Percentiles rank a stretch among this genome's conserved stretches.
These are phyloP conservation scores for Melieria picta DNA, from an alignment of 2,888 invertebrate species.

Conservation along the genomic window DNA sequence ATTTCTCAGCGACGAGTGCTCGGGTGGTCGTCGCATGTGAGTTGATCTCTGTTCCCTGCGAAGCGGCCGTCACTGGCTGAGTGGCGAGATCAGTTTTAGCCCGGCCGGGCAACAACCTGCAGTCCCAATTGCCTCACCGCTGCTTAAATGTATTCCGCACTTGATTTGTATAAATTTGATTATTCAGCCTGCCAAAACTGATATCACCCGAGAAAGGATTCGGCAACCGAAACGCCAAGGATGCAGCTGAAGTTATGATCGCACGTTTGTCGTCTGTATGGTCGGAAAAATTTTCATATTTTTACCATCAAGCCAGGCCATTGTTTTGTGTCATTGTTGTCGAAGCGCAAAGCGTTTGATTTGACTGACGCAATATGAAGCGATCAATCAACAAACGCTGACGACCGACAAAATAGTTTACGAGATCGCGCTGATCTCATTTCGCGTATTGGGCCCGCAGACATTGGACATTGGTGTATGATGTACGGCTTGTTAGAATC, in stretches of 20 bases:
- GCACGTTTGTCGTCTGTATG: slow-evolving; percentile 30
- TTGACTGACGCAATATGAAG: slow-evolving; percentile 51
- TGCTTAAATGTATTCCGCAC: slow-evolving; percentile 10
- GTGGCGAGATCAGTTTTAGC: slow-evolving; percentile 6
- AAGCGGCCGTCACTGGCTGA: neutral
- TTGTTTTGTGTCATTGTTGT: slow-evolving; percentile 11
- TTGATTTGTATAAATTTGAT: slow-evolving; percentile 57
- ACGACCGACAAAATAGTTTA: slow-evolving; percentile 58
- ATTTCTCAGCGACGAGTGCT: slow-evolving; percentile 51
- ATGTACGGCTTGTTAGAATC: slow-evolving; percentile 63
- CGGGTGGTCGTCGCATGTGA: slow-evolving; percentile 57
- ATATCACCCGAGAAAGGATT: slow-evolving; percentile 21
- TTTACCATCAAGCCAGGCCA: neutral
- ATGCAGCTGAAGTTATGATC: slow-evolving; percentile 58
- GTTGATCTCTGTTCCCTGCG: slow-evolving; percentile 60
- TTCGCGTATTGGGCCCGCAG: neutral
- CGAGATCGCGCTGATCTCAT: slow-evolving; percentile 43
- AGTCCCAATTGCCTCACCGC: neutral
- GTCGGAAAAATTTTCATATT: too few species aligned
- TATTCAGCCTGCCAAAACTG: slow-evolving; percentile 37
- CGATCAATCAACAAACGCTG: slow-evolving; percentile 63
- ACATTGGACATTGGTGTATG: slow-evolving; percentile 46
- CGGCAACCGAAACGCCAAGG: slow-evolving; percentile 19
- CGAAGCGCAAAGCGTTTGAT: slow-evolving; percentile 1
- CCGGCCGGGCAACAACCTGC: neutral